Percentiles rank a stretch among this genome's conserved stretches.
Evolutionary conservation across 2,888 invertebrate genomes (phyloP).

Genomic region (Ephialtes manifestator): DNA sequence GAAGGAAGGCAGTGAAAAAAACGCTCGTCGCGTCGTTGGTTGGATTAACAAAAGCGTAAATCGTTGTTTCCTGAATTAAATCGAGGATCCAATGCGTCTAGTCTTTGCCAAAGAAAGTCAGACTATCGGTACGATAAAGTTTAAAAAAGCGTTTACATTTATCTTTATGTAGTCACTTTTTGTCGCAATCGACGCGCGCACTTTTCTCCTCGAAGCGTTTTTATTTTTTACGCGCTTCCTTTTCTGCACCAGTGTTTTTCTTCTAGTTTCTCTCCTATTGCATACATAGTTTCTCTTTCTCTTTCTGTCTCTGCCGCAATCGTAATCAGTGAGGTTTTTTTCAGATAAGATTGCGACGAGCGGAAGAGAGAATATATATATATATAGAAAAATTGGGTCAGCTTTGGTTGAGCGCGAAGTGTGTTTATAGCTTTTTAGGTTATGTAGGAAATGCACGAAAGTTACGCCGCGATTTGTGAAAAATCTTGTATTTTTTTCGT

Average conservation of each 20-base stretch:
- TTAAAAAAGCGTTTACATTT: constrained; percentile 14
- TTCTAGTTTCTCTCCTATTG: constrained; percentile 12
- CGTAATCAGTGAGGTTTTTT: constrained; percentile 22
- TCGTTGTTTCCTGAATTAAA: constrained; percentile 63
- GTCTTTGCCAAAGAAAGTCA: constrained; percentile 49
- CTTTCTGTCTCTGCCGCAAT: constrained; percentile 18
- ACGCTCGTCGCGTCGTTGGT: constrained; percentile 41
- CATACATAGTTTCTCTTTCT: neutral
- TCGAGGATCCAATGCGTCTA: constrained; percentile 52
- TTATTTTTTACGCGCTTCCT: constrained; percentile 20
- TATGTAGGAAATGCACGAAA: constrained; percentile 52
- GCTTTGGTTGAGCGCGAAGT: constrained; percentile 61
- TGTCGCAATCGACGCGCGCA: constrained; percentile 49
- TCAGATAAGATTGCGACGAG: constrained; percentile 39
- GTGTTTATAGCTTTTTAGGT: constrained; percentile 57
- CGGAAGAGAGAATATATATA: constrained; percentile 24
- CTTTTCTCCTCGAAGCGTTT: constrained; percentile 10
- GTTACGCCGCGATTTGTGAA: neutral
- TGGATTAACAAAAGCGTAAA: constrained; percentile 36
- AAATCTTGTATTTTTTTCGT: neutral
- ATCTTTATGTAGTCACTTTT: constrained; percentile 38
- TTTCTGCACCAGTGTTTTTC: constrained; percentile 38
- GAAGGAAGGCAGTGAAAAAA: constrained; percentile 52
- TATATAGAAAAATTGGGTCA: constrained; percentile 44
- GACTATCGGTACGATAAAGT: constrained; percentile 60